These are phyloP conservation scores for Oxyscelio sp. DNA, from an alignment of 2,888 invertebrate species.

Conservation along the genomic window DNA sequence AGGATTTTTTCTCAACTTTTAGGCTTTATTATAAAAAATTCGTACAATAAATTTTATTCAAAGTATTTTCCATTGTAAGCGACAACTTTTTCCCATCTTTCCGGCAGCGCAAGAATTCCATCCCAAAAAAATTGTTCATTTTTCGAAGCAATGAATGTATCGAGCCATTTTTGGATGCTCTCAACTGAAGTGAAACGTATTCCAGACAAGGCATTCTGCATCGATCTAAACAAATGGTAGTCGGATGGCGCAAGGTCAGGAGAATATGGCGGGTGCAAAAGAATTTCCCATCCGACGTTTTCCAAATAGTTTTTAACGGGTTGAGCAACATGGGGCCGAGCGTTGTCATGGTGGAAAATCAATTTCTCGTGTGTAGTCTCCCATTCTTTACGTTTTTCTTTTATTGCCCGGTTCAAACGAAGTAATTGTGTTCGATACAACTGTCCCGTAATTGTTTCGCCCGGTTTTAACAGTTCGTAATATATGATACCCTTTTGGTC, in stretches of 20 bases:
- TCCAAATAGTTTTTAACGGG: too few species aligned
- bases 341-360: slow-evolving; percentile 72
- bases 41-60: too few species aligned
- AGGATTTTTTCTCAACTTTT: slow-evolving; percentile 18
- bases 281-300: too few species aligned
- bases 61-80: too few species aligned
- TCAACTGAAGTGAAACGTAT: slow-evolving; percentile 28
- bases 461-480: too few species aligned
- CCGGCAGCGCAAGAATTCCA: slow-evolving; percentile 22
- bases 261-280: slow-evolving; percentile 64
- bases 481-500: too few species aligned
- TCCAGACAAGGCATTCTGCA: slow-evolving; percentile 12
- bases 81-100: slow-evolving; percentile 40
- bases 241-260: slow-evolving; percentile 59
- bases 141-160: slow-evolving; percentile 68
- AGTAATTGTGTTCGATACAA: slow-evolving; percentile 72
- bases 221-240: slow-evolving; percentile 44
- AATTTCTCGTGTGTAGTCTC: slow-evolving; percentile 62
- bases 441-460: slow-evolving; percentile 58
- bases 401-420: slow-evolving; percentile 63
- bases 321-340: too few species aligned
- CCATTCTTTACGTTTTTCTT: slow-evolving; percentile 44
- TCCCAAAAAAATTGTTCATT: slow-evolving; percentile 48
- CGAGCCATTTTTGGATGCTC: slow-evolving; percentile 41
- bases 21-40: too few species aligned